Base-by-base conservation (phyloP, 2,888 invertebrate genomes). In the Lottia scabra region DNA sequence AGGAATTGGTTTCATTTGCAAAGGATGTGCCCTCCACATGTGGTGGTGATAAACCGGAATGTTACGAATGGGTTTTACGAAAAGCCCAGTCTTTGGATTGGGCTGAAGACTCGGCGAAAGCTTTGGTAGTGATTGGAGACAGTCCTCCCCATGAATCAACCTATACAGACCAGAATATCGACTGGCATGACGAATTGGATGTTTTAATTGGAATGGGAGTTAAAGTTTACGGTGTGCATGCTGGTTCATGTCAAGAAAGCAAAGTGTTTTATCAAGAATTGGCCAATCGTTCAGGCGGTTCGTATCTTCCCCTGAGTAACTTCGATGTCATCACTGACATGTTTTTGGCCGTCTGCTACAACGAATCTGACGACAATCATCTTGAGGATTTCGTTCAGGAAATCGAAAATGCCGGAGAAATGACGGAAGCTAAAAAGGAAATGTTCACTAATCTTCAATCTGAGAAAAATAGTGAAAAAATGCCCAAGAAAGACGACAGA, bases 91-190 rank as follows among this genome's bases (percentile, higher is more conserved):
- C 79, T 19, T 56, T 87, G 62, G 87, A 87, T 76, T 87, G 87
- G 87, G 81, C 85, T 2, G 87, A 87, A 72, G 81, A 85, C 63
- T 85, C 87, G 0, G 87, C 86, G 46, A 87, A 87, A 70, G 87
- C 87, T 0, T 77, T 88, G 64, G 85, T 88, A 8, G 81, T 88
- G 68, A 87, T 88, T 56, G 88, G 87, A 10, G 88, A 88, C 71
- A 75, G 77, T 16, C 67, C 76, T 23, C 87, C 88, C 16, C 87
- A 87, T 71, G 77, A 79, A 64, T 80, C 80, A 1, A 81, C 81
- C 4, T 85, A 84, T 77, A 88, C 87, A 6, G 85, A 86, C 75
- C 85, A 85, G 72, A 68, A 78, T 8, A 77, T 87, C 26, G 78
- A 82, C 77, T 88, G 88, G 88, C 78, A 78, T 62, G 80, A 84